Evolutionary conservation across 2,113 vertebrate species (phyloP).

Genomic region (Platysternon megacephalum): DNA sequence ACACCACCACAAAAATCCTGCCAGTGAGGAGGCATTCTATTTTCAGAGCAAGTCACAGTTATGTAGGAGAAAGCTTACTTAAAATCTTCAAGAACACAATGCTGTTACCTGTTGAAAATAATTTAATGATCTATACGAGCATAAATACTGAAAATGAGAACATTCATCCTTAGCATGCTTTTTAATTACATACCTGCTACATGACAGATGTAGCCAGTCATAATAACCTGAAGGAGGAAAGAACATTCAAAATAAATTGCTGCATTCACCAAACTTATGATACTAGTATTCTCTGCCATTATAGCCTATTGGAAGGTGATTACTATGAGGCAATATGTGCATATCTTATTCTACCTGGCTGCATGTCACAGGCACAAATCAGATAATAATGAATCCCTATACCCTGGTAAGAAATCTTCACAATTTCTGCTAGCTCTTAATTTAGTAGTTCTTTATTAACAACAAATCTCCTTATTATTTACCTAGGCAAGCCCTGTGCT

Average conservation of each 20-base stretch:
- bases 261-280: not conserved
- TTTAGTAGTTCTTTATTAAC: constrained; percentile 20
- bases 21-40: not conserved
- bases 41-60: not conserved
- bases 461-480: not conserved
- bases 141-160: not conserved
- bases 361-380: constrained; percentile 11
- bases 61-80: accelerated
- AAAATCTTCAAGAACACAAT: not conserved
- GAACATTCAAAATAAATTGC: not conserved
- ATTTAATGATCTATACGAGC: not conserved
- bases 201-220: not conserved
- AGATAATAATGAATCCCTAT: not conserved
- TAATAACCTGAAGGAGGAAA: constrained; percentile 21
- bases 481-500: not conserved
- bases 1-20: not conserved
- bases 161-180: not conserved
- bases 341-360: constrained; percentile 24
- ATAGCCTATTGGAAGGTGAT: constrained; percentile 35
- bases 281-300: constrained; percentile 24
- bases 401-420: not conserved
- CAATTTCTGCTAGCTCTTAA: not conserved
- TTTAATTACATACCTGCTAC: not conserved
- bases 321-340: constrained; percentile 29
- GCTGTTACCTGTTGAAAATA: not conserved